These are phyloP conservation scores for Hydrochoerus hydrochaeris DNA, from an alignment of 2,113 vertebrate genomes.

Conservation along the genomic window DNA sequence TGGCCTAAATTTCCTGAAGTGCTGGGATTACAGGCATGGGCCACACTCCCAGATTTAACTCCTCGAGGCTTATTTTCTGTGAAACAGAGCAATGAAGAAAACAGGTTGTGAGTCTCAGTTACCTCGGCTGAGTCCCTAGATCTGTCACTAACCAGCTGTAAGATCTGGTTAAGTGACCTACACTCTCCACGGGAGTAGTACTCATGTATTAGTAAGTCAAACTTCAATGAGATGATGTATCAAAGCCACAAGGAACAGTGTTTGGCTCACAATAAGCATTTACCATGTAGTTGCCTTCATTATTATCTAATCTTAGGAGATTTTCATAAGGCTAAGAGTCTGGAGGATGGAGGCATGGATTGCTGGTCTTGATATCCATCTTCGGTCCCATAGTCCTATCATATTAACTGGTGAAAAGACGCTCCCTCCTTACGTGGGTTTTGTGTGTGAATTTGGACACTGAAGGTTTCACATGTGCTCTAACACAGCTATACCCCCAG, in stretches of 20 bases:
- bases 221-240: not conserved
- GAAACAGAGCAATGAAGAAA: not conserved
- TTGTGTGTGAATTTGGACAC: not conserved
- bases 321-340: not conserved
- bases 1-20: not conserved
- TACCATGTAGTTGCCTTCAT: not conserved
- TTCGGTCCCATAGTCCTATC: not conserved
- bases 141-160: not conserved
- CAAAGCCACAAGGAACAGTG: rapidly evolving
- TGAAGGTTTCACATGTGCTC: not conserved
- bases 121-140: not conserved
- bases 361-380: not conserved
- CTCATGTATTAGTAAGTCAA: not conserved
- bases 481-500: too few species aligned
- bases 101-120: too few species aligned
- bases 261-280: not conserved
- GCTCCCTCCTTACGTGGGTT: not conserved
- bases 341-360: rapidly evolving
- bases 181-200: not conserved
- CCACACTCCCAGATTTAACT: not conserved
- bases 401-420: not conserved
- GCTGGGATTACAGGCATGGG: not conserved
- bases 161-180: not conserved
- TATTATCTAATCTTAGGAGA: not conserved
- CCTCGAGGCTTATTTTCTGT: not conserved